Percentiles rank a stretch among this genome's conserved stretches.
These are phyloP conservation scores for Monoplex corrugatus DNA, from an alignment of 2,888 invertebrate species.

Conservation along the genomic window DNA sequence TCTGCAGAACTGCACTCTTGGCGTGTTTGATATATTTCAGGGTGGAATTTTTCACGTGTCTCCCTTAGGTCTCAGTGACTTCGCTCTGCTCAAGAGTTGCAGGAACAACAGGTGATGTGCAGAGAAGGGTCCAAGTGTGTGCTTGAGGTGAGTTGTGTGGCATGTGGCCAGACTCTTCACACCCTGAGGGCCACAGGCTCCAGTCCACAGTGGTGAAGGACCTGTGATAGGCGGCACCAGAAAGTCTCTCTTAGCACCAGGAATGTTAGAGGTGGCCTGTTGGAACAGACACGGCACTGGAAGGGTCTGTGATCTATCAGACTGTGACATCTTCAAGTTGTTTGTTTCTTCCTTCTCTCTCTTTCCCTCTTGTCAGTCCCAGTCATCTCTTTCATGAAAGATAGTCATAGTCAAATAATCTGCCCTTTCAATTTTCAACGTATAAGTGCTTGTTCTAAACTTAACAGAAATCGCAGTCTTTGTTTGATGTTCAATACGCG, in stretches of 20 bases:
- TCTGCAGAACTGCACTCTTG: no score
- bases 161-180: background rate
- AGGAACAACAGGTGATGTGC: background rate
- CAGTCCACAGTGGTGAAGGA: background rate
- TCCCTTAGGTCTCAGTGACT: background rate
- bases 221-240: background rate
- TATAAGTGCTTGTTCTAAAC: no score
- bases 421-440: no score
- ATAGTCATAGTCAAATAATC: no score
- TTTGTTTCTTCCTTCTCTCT: background rate
- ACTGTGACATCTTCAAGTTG: background rate
- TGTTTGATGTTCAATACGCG: no score
- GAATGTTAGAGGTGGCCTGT: background rate
- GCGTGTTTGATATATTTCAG: no score
- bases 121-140: background rate
- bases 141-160: background rate
- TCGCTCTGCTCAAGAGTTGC: background rate
- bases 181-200: no score
- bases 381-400: no score
- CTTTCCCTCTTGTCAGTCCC: no score
- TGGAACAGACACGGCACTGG: background rate
- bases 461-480: no score
- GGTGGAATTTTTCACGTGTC: background rate
- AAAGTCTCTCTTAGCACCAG: background rate
- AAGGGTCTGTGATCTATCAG: background rate